phyloP scores from a whole-genome alignment of 2,113 vertebrate species.

The Seriola rivoliana region DNA sequence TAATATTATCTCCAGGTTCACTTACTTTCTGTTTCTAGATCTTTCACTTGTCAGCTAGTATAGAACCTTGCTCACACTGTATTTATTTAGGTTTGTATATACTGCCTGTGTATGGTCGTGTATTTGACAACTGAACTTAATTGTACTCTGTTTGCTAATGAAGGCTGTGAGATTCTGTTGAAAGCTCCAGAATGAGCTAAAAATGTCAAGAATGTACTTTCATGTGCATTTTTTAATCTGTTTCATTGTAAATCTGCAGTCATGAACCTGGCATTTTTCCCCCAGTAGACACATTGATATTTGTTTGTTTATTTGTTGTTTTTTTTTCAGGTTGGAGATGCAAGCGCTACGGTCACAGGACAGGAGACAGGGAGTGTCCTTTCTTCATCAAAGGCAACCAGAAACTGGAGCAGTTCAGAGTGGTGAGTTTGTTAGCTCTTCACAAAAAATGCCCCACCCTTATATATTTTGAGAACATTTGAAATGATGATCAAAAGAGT shows the following conservation, averaged over 20 bases:
- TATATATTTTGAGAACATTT: not conserved
- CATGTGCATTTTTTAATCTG: not conserved
- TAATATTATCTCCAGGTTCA: not conserved
- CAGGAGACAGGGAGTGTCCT: slow-evolving; percentile 95
- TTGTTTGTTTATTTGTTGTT: slow-evolving; percentile 59
- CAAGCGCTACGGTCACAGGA: slow-evolving; percentile 96
- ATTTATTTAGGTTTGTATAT: not conserved
- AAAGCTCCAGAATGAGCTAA: not conserved
- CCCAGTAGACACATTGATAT: not conserved
- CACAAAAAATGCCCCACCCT: not conserved
- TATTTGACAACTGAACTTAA: not conserved
- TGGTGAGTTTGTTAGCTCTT: slow-evolving; percentile 86
- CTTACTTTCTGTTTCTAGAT: not conserved
- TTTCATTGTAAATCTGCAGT: not conserved
- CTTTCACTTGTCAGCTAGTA: not conserved
- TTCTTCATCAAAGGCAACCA: slow-evolving; percentile 99
- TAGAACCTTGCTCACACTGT: not conserved
- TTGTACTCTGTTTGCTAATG: not conserved
- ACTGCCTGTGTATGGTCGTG: not conserved
- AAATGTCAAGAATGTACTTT: not conserved
- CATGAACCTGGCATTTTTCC: too few relatives aligned
- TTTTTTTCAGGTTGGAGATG: slow-evolving; percentile 92
- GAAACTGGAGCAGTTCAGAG: slow-evolving; percentile 97
- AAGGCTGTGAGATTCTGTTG: not conserved
- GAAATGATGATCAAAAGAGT: not conserved